Base-by-base conservation (phyloP, 1,140 invertebrate genomes). In the Sarcophaga peregrina region DNA sequence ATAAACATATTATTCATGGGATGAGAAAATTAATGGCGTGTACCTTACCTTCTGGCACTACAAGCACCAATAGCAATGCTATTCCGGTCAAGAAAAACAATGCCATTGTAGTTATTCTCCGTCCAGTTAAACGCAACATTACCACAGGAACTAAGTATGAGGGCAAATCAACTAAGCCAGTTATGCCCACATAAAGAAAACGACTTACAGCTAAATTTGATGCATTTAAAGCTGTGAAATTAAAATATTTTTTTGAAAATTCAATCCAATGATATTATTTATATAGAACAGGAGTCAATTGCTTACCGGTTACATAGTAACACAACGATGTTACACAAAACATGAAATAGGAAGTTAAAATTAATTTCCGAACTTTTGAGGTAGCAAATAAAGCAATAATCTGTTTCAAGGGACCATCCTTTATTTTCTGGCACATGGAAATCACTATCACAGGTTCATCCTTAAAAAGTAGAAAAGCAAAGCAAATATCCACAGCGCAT, bases 131-230 rank as follows among this genome's bases (percentile, higher is more conserved):
- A n/a, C 88, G 87, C 5, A 93, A 83, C 83, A 92, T 87, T 5
- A 91, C 86, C 4, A 92, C 90, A 1, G 92, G 91, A 37, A 93
- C 84, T 47, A 92, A n/a, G 83, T 92, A 92, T 4, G 91, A 91
- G 5, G 91, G 91, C 82, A 92, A 91, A 81, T 93, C 92, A 9
- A 92, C 91, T 8, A 91, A 80, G 5, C 92, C 92, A 45, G 91
- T 91, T 15, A 91, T 85, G 0, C 91, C 85, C 5, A 91, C 89
- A 81, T 92, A 92, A 0, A 92, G 76, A 82, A 92, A 92, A 8
- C 90, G 90, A 83, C 92, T 90, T 0, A 91, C 87, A 0, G 90
- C 89, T 73, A 93, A 88, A 83, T 92, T 92, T 72, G 90, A 89
- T 11, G 91, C 91, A 86, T 92, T 93, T 20, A 93, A 81, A 17